These are phyloP conservation scores for Orthonychiurus folsomi DNA, from an alignment of 2,888 invertebrate species.

Conservation along the genomic window DNA sequence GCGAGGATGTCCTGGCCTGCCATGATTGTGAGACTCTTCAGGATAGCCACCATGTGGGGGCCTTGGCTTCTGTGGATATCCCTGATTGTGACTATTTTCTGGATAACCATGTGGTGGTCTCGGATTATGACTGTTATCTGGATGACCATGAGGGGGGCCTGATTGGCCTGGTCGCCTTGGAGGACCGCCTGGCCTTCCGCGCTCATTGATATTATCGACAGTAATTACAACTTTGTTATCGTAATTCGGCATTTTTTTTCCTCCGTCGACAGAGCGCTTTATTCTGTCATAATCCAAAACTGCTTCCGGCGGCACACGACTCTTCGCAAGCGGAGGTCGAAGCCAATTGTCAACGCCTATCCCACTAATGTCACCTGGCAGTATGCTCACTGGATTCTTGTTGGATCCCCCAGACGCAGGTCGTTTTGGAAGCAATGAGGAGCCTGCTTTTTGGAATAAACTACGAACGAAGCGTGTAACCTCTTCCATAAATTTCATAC, in stretches of 20 bases:
- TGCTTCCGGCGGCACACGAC: neutral
- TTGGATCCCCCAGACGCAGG: neutral
- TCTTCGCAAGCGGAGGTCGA: neutral
- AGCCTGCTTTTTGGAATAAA: constrained; percentile 5
- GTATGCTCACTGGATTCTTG: neutral
- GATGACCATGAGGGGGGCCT: neutral
- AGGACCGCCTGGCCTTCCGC: neutral
- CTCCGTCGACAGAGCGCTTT: neutral
- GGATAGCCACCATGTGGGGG: neutral
- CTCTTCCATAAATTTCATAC: neutral
- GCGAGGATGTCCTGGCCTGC: neutral
- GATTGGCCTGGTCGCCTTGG: neutral
- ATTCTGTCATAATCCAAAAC: neutral
- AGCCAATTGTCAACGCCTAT: neutral
- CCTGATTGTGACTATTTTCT: neutral
- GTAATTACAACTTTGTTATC: neutral
- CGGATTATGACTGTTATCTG: neutral
- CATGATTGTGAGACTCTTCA: neutral
- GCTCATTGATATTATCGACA: neutral
- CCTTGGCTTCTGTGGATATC: neutral
- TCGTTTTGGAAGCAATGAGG: neutral
- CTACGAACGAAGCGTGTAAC: neutral
- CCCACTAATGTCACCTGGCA: neutral
- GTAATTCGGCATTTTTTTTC: neutral
- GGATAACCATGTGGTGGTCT: neutral